phyloP scores from a whole-genome alignment of 1,140 invertebrate species.

The Lucilia cuprina region DNA sequence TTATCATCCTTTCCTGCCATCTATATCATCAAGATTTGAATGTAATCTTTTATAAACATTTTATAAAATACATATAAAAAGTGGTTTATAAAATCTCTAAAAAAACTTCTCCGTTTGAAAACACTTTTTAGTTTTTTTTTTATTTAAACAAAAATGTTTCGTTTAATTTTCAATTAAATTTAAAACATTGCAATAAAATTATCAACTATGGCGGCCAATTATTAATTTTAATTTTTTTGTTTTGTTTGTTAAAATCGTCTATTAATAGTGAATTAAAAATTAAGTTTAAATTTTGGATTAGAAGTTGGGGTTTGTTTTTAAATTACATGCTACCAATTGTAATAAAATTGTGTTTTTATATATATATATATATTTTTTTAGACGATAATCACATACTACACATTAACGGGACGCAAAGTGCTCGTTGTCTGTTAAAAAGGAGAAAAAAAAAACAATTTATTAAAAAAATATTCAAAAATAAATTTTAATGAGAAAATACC shows the following conservation, averaged over 20 bases:
- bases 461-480: neutral
- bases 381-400: slow-evolving; percentile 24
- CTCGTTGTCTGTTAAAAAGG: slow-evolving; percentile 5
- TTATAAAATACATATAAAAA: too few species aligned
- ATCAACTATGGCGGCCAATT: slow-evolving; percentile 30
- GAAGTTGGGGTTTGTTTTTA: neutral
- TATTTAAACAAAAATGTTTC: slow-evolving; percentile 3
- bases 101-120: neutral
- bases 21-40: too few species aligned
- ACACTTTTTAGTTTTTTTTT: neutral
- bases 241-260: neutral
- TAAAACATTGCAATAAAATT: slow-evolving; percentile 34
- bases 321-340: neutral
- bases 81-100: too few species aligned
- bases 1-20: too few species aligned
- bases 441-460: neutral
- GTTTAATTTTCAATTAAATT: slow-evolving; percentile 2
- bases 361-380: neutral
- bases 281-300: slow-evolving; percentile 1
- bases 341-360: slow-evolving; percentile 23
- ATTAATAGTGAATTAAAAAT: slow-evolving; percentile 24
- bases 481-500: neutral
- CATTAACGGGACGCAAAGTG: slow-evolving; percentile 21
- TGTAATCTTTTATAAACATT: too few species aligned
- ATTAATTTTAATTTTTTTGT: neutral